phyloP scores from a whole-genome alignment of 2,888 invertebrate species.

The Lasioglossum marginatum region DNA sequence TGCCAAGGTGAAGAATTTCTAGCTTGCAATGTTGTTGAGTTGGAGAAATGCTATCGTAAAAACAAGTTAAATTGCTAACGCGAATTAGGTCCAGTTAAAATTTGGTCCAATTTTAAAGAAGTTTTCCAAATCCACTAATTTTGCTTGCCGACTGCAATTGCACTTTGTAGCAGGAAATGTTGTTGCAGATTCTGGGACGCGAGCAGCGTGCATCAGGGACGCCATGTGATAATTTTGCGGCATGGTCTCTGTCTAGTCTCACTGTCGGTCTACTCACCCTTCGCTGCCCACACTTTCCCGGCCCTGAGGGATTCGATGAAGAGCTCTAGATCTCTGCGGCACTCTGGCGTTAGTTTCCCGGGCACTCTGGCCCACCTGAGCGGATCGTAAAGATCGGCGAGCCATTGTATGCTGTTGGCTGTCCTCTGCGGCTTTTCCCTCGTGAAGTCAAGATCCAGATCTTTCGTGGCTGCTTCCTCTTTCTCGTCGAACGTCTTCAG shows the following conservation, averaged over 20 bases:
- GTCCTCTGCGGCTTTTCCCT: conserved; percentile 76
- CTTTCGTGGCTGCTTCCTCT: conserved; percentile 61
- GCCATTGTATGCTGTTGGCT: conserved; percentile 87
- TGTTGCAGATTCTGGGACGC: background rate
- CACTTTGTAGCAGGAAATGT: background rate
- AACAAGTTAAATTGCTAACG: too few relatives aligned
- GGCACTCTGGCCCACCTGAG: conserved; percentile 86
- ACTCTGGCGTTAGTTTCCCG: conserved; percentile 86
- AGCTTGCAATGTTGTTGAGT: too few relatives aligned
- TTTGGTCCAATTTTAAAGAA: background rate
- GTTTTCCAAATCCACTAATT: background rate
- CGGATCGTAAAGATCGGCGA: conserved; percentile 88
- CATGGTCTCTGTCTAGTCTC: background rate
- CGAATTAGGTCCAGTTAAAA: too few relatives aligned
- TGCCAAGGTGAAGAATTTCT: too few relatives aligned
- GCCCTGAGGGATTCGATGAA: conserved; percentile 87
- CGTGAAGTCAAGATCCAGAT: conserved; percentile 81
- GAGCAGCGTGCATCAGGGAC: background rate
- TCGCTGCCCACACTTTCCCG: conserved; percentile 90
- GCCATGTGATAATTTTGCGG: background rate
- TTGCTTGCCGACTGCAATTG: background rate
- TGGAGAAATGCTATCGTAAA: too few relatives aligned
- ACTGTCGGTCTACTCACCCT: conserved; percentile 87
- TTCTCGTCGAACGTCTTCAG: conserved; percentile 70
- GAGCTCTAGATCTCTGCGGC: conserved; percentile 86